Conservation (phyloP, 2,113 vertebrate species). For the Callipepla californica region DNA sequence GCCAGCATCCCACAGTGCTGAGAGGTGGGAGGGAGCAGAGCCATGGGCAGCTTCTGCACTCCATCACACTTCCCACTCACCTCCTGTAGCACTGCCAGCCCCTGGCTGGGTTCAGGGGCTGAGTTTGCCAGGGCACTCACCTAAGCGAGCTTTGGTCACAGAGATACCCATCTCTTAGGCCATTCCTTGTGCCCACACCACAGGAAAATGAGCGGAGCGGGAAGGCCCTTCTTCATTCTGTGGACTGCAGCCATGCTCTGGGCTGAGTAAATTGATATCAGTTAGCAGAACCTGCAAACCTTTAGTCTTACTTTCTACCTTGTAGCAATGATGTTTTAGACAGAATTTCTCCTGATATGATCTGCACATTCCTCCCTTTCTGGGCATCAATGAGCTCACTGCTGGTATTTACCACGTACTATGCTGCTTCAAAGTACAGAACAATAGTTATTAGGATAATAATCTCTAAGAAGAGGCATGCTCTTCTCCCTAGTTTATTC, state of each 20-base stretch:
- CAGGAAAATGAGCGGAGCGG: rapidly evolving
- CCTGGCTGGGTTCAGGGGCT: not conserved
- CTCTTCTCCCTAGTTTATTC: not conserved
- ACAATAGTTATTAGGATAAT: constrained; percentile 12
- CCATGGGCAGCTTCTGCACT: not conserved
- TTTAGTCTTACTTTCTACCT: not conserved
- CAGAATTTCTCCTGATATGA: not conserved
- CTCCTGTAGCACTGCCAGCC: not conserved
- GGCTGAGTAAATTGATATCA: not conserved
- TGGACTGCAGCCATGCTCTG: not conserved
- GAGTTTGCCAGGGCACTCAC: not conserved
- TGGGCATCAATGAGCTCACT: not conserved
- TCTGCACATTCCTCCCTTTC: not conserved
- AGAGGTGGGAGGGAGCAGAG: too few relatives aligned
- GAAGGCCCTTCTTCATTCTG: not conserved
- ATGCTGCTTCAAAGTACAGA: constrained; percentile 11
- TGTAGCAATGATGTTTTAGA: not conserved
- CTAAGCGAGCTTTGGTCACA: not conserved
- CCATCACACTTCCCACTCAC: not conserved
- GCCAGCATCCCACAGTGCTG: not conserved
- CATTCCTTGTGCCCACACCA: rapidly evolving
- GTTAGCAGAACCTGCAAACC: not conserved
- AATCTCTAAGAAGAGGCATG: constrained; percentile 13
- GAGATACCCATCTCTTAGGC: not conserved
- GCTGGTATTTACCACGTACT: constrained; percentile 17